Conservation (phyloP, 2,113 vertebrate species). For the Alces alces region DNA sequence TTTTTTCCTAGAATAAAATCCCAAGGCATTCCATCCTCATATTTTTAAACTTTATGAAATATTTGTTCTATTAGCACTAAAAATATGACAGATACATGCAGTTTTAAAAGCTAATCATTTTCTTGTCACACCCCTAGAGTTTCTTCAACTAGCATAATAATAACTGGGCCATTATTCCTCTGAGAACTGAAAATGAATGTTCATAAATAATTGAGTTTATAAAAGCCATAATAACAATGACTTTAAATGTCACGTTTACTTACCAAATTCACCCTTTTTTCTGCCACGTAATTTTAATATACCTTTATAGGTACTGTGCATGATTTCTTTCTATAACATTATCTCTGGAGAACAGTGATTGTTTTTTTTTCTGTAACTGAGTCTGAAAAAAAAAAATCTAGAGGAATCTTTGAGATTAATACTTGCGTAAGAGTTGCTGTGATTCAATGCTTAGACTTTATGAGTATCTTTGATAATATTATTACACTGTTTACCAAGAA, state of each 20-base stretch:
- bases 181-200: slow-evolving; percentile 44
- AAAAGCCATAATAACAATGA: slow-evolving; percentile 42
- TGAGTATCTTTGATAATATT: background rate
- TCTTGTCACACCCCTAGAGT: slow-evolving; percentile 2
- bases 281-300: slow-evolving; percentile 44
- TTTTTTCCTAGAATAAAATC: background rate
- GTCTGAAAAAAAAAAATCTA: background rate
- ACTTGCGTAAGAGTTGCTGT: background rate
- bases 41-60: background rate
- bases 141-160: background rate
- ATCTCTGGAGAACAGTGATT: background rate
- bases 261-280: slow-evolving; percentile 47
- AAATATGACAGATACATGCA: background rate
- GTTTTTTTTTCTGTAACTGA: background rate
- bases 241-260: slow-evolving; percentile 53
- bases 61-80: background rate
- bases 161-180: slow-evolving; percentile 50
- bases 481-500: background rate
- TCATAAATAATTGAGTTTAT: slow-evolving; percentile 57
- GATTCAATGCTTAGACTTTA: background rate
- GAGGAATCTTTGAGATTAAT: background rate
- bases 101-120: slow-evolving; percentile 45
- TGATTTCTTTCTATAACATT: background rate
- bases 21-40: background rate
- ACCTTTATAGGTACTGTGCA: background rate